phyloP scores from a whole-genome alignment of 1,140 invertebrate species.

The Papilio dardanus region DNA sequence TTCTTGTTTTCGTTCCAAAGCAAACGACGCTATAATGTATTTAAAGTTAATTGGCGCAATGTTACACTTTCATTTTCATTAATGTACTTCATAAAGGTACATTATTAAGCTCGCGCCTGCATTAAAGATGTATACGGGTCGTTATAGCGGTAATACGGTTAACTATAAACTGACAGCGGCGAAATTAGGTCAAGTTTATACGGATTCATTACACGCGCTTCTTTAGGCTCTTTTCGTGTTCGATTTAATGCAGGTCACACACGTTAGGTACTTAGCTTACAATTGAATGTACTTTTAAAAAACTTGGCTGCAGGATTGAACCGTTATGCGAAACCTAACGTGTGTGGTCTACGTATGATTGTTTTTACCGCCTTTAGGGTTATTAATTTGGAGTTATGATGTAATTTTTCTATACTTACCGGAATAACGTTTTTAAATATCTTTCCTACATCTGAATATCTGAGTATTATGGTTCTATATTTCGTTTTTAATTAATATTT shows the following conservation, averaged over 20 bases:
- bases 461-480: background rate
- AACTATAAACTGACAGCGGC: background rate
- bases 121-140: conserved; percentile 12
- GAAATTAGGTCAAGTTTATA: conserved; percentile 15
- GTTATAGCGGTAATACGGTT: conserved; percentile 17
- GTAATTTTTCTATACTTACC: too few relatives aligned
- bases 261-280: background rate
- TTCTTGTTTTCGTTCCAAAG: background rate
- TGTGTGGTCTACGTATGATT: too few relatives aligned
- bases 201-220: conserved; percentile 2
- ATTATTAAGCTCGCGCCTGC: background rate
- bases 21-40: conserved; percentile 2
- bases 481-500: conserved; percentile 17
- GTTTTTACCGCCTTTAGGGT: too few relatives aligned
- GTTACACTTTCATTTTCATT: conserved; percentile 14
- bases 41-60: conserved; percentile 1
- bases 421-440: background rate
- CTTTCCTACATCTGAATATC: background rate
- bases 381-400: too few relatives aligned
- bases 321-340: too few relatives aligned
- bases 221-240: background rate
- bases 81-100: background rate
- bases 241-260: background rate
- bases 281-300: too few relatives aligned
- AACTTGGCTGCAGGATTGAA: too few relatives aligned